phyloP scores from a whole-genome alignment of 1,140 invertebrate species.

The Acromyrmex charruanus region DNA sequence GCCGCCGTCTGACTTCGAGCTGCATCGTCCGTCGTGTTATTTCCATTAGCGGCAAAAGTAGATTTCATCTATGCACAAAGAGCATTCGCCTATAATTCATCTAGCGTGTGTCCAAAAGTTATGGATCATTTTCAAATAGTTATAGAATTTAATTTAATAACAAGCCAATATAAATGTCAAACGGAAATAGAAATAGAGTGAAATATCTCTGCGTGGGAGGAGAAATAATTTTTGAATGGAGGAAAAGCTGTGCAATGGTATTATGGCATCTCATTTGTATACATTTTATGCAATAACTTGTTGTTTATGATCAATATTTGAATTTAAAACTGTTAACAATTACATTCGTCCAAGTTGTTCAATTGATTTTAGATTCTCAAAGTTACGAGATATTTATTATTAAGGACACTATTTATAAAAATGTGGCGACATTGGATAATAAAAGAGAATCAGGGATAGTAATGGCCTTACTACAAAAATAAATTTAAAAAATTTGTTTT shows the following conservation, averaged over 20 bases:
- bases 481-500: no score
- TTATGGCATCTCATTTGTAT: no score
- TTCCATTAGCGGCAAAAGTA: conserved; percentile 7
- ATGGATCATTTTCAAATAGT: background rate
- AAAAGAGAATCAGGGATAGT: no score
- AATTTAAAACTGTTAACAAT: no score
- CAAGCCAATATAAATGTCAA: background rate
- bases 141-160: no score
- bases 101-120: background rate
- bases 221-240: background rate
- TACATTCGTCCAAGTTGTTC: no score
- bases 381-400: no score
- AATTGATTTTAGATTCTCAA: no score
- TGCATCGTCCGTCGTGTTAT: background rate
- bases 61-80: background rate
- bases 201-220: background rate
- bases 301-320: no score
- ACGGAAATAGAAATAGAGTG: background rate
- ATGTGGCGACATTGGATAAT: no score
- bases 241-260: background rate
- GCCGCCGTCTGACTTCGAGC: conserved; percentile 58
- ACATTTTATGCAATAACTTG: background rate
- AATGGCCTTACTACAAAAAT: no score
- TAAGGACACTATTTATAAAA: no score
- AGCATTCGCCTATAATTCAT: background rate